Conservation (phyloP, 1,140 invertebrate species). For the Papilio polyxenes region DNA sequence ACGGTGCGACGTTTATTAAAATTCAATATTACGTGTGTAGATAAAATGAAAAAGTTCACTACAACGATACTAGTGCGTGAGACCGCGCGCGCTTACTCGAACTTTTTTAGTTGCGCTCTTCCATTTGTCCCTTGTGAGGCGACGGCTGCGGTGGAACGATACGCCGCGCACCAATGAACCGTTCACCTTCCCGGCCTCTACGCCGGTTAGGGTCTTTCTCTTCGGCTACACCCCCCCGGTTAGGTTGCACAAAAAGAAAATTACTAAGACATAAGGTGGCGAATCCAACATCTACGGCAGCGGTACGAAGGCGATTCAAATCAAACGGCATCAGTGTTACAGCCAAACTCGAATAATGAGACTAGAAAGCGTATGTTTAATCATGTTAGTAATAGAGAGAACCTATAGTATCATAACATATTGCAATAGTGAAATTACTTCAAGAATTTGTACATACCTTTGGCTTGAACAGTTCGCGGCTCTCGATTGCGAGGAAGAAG, state of each 20-base stretch:
- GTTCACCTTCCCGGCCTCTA: constrained; percentile 81
- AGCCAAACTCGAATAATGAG: constrained; percentile 34
- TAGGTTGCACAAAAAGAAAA: constrained; percentile 57
- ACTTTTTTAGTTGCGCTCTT: constrained; percentile 84
- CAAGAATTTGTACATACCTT: constrained; percentile 81
- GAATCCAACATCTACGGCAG: constrained; percentile 40
- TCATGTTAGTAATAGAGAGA: constrained; percentile 38
- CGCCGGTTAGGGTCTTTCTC: constrained; percentile 81
- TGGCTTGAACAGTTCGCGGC: constrained; percentile 85
- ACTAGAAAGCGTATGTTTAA: constrained; percentile 38
- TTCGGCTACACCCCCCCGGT: constrained; percentile 72
- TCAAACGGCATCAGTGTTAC: constrained; percentile 33
- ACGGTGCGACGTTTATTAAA: constrained; percentile 9
- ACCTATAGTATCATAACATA: constrained; percentile 41
- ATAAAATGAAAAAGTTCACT: constrained; percentile 38
- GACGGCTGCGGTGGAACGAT: constrained; percentile 74
- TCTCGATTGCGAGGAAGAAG: constrained; percentile 86
- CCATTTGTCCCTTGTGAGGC: constrained; percentile 80
- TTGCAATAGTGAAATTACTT: constrained; percentile 17
- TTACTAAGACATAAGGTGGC: constrained; percentile 34
- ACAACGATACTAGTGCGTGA: constrained; percentile 41
- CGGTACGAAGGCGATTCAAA: constrained; percentile 31
- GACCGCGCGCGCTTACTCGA: constrained; percentile 81
- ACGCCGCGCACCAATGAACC: constrained; percentile 80
- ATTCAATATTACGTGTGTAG: constrained; percentile 1